A percentile compares a stretch with the other conserved stretches of the same genome.
Evolutionary conservation across 2,113 vertebrate genomes (phyloP).

Genomic region (Beaufortia kweichowensis): DNA sequence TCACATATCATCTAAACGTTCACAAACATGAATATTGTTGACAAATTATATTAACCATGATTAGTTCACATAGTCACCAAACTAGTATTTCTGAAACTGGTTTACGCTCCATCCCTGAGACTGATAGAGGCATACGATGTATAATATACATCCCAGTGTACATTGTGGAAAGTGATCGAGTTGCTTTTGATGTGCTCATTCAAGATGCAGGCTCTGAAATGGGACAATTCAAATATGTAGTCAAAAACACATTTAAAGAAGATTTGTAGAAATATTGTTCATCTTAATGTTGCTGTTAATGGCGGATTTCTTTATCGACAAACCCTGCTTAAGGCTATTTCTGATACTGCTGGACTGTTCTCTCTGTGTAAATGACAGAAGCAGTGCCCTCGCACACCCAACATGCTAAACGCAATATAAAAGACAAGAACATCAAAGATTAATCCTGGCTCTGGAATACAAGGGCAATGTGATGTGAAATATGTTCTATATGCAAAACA

Average conservation of each 20-base stretch:
- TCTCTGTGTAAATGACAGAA: conserved; percentile 43
- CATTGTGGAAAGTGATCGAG: conserved; percentile 15
- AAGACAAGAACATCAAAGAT: conserved; percentile 35
- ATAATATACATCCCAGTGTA: conserved; percentile 27
- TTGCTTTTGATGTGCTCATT: conserved; percentile 31
- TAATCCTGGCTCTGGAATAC: conserved; percentile 35
- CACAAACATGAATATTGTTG: conserved; percentile 6
- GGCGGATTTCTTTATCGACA: conserved; percentile 20
- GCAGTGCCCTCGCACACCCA: conserved; percentile 16
- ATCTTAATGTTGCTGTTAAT: conserved; percentile 36
- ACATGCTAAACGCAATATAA: conserved; percentile 33
- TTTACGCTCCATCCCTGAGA: conserved; percentile 1
- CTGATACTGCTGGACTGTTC: conserved; percentile 44
- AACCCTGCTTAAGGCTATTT: conserved; percentile 41
- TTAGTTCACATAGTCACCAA: not conserved
- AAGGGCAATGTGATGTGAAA: conserved; percentile 36
- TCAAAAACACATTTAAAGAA: conserved; percentile 18
- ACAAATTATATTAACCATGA: conserved; percentile 9
- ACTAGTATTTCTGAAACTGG: conserved; percentile 5
- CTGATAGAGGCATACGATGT: conserved; percentile 25
- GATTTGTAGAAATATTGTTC: conserved; percentile 43
- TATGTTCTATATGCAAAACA: conserved; percentile 35
- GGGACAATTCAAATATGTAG: conserved; percentile 13
- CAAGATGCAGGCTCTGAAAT: conserved; percentile 10
- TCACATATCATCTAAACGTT: conserved; percentile 25